Evolutionary conservation across 2,797 vertebrate genomes (phyloP).

Genomic region (Diplodus puntazzo): DNA sequence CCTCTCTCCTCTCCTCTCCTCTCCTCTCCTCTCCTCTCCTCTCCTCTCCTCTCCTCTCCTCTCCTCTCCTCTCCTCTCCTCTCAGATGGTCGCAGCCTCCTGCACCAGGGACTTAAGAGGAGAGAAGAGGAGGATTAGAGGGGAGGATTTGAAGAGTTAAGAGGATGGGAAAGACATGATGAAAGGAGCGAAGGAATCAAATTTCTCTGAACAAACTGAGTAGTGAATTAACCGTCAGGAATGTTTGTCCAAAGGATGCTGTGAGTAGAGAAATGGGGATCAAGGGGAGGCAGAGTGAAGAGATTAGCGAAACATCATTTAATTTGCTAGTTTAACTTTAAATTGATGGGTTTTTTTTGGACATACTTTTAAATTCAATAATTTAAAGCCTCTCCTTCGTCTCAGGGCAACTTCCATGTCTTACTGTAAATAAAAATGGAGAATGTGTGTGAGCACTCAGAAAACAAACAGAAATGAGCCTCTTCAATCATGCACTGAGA

Average conservation of each 20-base stretch:
- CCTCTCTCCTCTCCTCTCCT: too few relatives aligned
- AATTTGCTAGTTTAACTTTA: slow-evolving; percentile 27
- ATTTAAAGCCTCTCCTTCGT: slow-evolving; percentile 3
- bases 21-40: neutral
- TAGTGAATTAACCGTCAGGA: slow-evolving; percentile 53
- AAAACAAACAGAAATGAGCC: slow-evolving; percentile 40
- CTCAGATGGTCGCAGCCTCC: slow-evolving; percentile 81
- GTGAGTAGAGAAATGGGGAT: slow-evolving; percentile 37
- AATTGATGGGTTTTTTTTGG: neutral
- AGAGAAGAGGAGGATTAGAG: slow-evolving; percentile 57
- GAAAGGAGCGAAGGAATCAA: slow-evolving; percentile 58
- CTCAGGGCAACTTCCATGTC: slow-evolving; percentile 4
- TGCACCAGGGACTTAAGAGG: slow-evolving; percentile 60
- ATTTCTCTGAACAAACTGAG: slow-evolving; percentile 74
- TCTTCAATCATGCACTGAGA: slow-evolving; percentile 38
- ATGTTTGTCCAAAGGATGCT: slow-evolving; percentile 74
- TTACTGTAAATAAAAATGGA: slow-evolving; percentile 18
- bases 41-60: too few relatives aligned
- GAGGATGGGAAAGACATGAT: slow-evolving; percentile 57
- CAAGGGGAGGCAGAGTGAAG: slow-evolving; percentile 33
- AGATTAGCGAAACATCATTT: slow-evolving; percentile 32
- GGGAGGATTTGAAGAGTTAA: slow-evolving; percentile 50
- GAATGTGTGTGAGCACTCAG: neutral
- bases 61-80: slow-evolving; percentile 15
- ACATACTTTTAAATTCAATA: neutral